Evolutionary conservation across 2,888 invertebrate species (phyloP).

Genomic region (Drosophila meridionalis): DNA sequence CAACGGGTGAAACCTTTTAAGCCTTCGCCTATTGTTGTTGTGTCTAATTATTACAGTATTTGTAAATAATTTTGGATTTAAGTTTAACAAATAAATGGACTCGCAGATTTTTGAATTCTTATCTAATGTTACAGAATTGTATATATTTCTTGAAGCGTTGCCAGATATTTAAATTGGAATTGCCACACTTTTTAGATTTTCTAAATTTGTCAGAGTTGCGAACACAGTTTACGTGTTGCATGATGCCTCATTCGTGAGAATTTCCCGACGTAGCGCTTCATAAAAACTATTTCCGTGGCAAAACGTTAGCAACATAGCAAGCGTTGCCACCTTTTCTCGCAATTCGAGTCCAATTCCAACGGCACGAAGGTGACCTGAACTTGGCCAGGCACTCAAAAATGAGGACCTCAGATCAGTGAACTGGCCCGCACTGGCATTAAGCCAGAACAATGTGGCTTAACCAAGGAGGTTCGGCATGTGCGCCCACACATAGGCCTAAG

Average conservation of each 20-base stretch:
- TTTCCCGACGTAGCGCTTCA: neutral
- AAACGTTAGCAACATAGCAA: neutral
- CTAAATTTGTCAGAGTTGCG: neutral
- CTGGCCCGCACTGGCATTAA: conserved; percentile 1
- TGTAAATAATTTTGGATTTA: too few species aligned
- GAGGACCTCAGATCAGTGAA: conserved; percentile 20
- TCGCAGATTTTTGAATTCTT: too few species aligned
- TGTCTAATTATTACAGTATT: too few species aligned
- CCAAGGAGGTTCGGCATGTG: conserved; percentile 1
- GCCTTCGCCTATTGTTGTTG: too few species aligned
- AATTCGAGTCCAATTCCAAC: neutral
- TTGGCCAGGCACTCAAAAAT: neutral
- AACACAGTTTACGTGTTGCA: neutral
- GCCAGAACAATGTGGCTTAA: neutral
- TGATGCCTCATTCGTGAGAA: neutral
- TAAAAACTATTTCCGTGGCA: neutral
- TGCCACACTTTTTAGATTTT: neutral
- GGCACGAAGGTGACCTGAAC: conserved; percentile 2
- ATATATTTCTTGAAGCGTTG: neutral
- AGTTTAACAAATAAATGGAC: too few species aligned
- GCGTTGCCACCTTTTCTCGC: neutral
- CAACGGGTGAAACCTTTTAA: too few species aligned
- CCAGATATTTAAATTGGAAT: neutral
- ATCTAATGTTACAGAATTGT: too few species aligned
- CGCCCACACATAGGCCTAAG: neutral